Percentiles rank a stretch among this genome's conserved stretches.
Conservation (phyloP, 2,888 invertebrate species). For the Copidosoma aretas region DNA sequence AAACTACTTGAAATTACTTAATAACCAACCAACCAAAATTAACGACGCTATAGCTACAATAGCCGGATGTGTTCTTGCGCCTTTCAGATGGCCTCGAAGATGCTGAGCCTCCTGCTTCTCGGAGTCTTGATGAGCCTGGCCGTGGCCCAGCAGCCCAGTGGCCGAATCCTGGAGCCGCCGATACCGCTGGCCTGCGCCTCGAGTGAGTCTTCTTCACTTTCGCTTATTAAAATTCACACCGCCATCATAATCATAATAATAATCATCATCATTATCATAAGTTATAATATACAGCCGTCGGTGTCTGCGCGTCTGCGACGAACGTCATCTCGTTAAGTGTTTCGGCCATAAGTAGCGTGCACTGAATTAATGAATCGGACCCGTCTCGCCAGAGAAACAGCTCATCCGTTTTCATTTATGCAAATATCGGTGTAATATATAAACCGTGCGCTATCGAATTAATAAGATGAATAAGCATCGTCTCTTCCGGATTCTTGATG, state of each 20-base stretch:
- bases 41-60: not conserved
- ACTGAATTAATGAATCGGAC: not conserved
- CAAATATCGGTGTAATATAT: not conserved
- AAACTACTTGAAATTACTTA: too few species aligned
- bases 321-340: too few species aligned
- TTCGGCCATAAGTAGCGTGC: not conserved
- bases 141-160: conserved; percentile 73
- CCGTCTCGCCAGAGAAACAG: not conserved
- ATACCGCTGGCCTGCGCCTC: conserved; percentile 78
- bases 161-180: conserved; percentile 80
- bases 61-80: not conserved
- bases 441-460: too few species aligned
- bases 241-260: not conserved
- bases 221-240: not conserved
- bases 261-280: too few species aligned
- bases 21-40: too few species aligned
- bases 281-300: too few species aligned
- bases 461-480: too few species aligned
- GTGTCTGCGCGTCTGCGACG: too few species aligned
- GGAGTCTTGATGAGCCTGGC: conserved; percentile 63
- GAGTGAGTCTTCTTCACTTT: conserved; percentile 65
- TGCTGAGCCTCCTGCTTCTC: conserved; percentile 55
- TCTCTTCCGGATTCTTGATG: too few species aligned
- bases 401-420: not conserved
- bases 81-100: conserved; percentile 38